Conservation (phyloP, 2,113 vertebrate species). For the Cyprinus carpio region DNA sequence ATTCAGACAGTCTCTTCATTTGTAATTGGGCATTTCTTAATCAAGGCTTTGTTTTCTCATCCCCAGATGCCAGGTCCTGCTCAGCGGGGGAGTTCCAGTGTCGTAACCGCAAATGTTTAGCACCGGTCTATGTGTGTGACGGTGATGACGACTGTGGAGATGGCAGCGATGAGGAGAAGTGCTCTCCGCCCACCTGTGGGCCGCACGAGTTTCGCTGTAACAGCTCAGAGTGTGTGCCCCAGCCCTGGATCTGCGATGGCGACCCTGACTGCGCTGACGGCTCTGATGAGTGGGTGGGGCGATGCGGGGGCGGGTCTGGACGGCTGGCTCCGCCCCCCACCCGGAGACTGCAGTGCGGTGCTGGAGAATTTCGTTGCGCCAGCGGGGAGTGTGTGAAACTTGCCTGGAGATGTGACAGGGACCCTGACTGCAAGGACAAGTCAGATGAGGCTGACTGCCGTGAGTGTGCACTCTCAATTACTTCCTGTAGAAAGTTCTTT, state of each 20-base stretch:
- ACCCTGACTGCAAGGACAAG: slow-evolving; percentile 96
- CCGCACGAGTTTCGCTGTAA: slow-evolving; percentile 91
- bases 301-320: slow-evolving; percentile 77
- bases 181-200: slow-evolving; percentile 83
- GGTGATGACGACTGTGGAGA: slow-evolving; percentile 90
- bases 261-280: slow-evolving; percentile 90
- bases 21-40: neutral
- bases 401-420: slow-evolving; percentile 94
- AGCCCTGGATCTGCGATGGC: slow-evolving; percentile 92
- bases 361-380: slow-evolving; percentile 85
- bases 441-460: slow-evolving; percentile 93
- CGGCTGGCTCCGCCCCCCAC: slow-evolving; percentile 49
- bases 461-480: slow-evolving; percentile 73
- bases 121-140: slow-evolving; percentile 86
- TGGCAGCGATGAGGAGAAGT: slow-evolving; percentile 89
- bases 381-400: slow-evolving; percentile 90
- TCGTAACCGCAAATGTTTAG: slow-evolving; percentile 87
- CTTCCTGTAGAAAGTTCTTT: neutral
- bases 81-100: slow-evolving; percentile 91
- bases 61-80: slow-evolving; percentile 77
- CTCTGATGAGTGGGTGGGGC: slow-evolving; percentile 84
- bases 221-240: slow-evolving; percentile 86
- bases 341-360: slow-evolving; percentile 77
- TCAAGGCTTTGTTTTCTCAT: neutral
- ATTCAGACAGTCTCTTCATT: neutral